Conservation (phyloP, 1,140 invertebrate genomes). For the Pogonomyrmex barbatus region DNA sequence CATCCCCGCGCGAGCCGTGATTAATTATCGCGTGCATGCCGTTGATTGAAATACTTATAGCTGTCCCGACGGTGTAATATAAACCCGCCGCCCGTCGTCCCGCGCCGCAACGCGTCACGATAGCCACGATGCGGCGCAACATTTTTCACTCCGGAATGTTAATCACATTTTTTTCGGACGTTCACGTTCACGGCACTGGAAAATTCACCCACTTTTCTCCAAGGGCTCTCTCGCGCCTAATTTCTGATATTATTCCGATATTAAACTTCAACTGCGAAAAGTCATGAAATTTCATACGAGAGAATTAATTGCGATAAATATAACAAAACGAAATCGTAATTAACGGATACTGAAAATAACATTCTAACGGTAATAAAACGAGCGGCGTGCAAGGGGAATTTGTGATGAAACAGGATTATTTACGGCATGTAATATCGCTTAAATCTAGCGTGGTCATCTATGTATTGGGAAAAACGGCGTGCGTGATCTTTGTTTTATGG, state of each 20-base stretch:
- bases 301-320: neutral
- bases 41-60: conserved; percentile 64
- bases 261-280: neutral
- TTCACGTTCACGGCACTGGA: neutral
- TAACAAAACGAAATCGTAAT: neutral
- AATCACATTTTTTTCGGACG: conserved; percentile 40
- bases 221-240: neutral
- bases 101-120: conserved; percentile 32
- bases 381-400: neutral
- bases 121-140: conserved; percentile 15
- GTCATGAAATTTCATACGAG: neutral
- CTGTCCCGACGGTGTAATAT: conserved; percentile 60
- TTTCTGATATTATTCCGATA: neutral
- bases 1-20: conserved; percentile 52
- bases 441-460: neutral
- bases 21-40: conserved; percentile 63
- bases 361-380: neutral
- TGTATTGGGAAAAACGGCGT: neutral
- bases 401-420: neutral
- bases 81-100: conserved; percentile 23
- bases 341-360: neutral
- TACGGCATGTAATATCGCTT: conserved; percentile 42
- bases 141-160: conserved; percentile 55
- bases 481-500: conserved; percentile 42
- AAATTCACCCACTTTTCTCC: neutral